Conservation (phyloP, 1,140 invertebrate species). For the Drosophila rhopaloa region DNA sequence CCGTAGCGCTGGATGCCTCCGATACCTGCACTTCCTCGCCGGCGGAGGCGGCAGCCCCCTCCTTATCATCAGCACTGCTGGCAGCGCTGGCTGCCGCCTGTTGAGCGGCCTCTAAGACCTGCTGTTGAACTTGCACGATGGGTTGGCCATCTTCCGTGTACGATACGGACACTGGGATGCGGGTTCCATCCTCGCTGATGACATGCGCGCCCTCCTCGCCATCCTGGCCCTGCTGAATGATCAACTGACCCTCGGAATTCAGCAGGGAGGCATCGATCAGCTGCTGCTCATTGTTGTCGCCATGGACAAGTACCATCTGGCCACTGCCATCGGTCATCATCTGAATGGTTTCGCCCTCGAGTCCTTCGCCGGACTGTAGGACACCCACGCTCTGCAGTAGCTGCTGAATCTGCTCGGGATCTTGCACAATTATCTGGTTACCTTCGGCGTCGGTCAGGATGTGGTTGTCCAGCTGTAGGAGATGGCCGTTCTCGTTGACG, state of each 20-base stretch:
- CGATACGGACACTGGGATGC: constrained; percentile 82
- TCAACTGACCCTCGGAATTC: constrained; percentile 80
- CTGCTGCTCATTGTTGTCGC: constrained; percentile 83
- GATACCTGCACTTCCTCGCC: constrained; percentile 55
- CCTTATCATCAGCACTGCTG: constrained; percentile 46
- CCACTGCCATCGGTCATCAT: constrained; percentile 84
- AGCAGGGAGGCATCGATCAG: constrained; percentile 82
- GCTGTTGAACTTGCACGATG: constrained; percentile 80
- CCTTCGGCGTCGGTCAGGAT: constrained; percentile 84
- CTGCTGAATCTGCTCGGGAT: constrained; percentile 84
- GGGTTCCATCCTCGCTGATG: constrained; percentile 83
- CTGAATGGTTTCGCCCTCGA: constrained; percentile 83
- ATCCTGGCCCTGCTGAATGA: constrained; percentile 82
- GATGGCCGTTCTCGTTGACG: constrained; percentile 82
- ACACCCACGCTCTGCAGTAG: constrained; percentile 83
- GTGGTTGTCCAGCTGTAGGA: constrained; percentile 83
- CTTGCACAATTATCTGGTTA: constrained; percentile 84
- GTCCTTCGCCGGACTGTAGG: constrained; percentile 78
- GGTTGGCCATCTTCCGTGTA: constrained; percentile 82
- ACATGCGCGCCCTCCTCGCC: constrained; percentile 80
- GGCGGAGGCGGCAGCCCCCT: constrained; percentile 45
- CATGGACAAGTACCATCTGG: constrained; percentile 84
- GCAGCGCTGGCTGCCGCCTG: constrained; percentile 48
- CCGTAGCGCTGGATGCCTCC: constrained; percentile 48
- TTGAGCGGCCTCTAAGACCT: constrained; percentile 66